Percentiles rank a stretch among this genome's conserved stretches.
phyloP scores from a whole-genome alignment of 2,797 vertebrate species.

The Pelochelys cantorii region DNA sequence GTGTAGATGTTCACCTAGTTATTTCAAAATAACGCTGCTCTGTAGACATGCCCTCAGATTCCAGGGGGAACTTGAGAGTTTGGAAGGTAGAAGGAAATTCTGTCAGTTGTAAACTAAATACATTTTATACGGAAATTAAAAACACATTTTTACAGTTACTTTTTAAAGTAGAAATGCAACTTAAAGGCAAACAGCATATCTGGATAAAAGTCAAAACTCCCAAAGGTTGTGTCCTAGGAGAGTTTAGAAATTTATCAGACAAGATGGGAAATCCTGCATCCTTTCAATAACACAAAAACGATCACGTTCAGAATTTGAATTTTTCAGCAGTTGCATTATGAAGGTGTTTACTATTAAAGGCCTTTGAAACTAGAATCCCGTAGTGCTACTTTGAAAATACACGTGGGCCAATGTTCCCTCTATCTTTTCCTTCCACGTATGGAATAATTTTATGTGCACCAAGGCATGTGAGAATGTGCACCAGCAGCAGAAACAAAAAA shows the following conservation, averaged over 20 bases:
- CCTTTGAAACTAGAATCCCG: conserved; percentile 17
- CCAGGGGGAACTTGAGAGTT: background rate
- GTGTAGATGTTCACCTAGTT: too few species aligned
- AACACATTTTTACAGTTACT: background rate
- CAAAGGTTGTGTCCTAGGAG: background rate
- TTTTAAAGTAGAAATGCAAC: background rate
- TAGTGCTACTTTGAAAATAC: background rate
- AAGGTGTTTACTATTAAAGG: background rate
- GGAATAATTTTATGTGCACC: too few species aligned
- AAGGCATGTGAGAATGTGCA: too few species aligned
- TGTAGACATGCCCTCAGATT: background rate
- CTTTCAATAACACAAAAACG: background rate
- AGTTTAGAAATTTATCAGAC: background rate
- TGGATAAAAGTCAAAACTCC: background rate
- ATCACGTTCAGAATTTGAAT: background rate
- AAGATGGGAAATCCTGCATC: conserved; percentile 24
- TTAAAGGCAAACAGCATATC: background rate
- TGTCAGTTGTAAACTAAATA: background rate
- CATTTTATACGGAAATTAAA: background rate
- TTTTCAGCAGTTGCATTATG: conserved; percentile 1
- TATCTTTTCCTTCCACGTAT: too few species aligned
- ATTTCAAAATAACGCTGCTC: too few species aligned
- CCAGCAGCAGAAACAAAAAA: too few species aligned
- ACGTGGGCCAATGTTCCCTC: background rate
- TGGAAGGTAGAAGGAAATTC: background rate